These are phyloP conservation scores for Tretioscincus oriximinensis DNA, from an alignment of 2,113 vertebrate species.

Conservation along the genomic window DNA sequence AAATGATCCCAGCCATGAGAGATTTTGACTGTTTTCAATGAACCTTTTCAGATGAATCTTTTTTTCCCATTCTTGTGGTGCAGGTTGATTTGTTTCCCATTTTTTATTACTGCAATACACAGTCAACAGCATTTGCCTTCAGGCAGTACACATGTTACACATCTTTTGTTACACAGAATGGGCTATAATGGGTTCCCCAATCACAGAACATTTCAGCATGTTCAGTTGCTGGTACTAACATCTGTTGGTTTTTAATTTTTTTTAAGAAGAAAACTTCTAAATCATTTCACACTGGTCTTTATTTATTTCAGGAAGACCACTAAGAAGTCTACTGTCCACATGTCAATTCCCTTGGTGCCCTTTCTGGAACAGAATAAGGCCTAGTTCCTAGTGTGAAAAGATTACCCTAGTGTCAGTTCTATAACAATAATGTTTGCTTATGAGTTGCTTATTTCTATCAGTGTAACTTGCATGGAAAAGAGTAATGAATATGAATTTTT, in stretches of 20 bases:
- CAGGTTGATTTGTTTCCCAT: not conserved
- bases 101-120: not conserved
- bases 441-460: not conserved
- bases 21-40: not conserved
- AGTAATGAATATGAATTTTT: not conserved
- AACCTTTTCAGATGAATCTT: not conserved
- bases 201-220: not conserved
- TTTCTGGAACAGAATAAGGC: too few species aligned
- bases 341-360: too few species aligned
- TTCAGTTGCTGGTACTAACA: not conserved
- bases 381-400: not conserved
- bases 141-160: not conserved
- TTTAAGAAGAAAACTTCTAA: not conserved
- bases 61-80: rapidly evolving
- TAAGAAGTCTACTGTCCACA: too few species aligned
- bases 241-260: not conserved
- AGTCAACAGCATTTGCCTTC: not conserved
- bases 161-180: not conserved
- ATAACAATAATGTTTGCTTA: not conserved
- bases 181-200: not conserved
- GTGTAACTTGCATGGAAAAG: not conserved
- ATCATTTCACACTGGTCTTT: not conserved
- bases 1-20: not conserved
- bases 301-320: too few species aligned
- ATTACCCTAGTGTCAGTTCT: not conserved